Conservation (phyloP, 2,797 vertebrate species). For the Limnodromus scolopaceus region DNA sequence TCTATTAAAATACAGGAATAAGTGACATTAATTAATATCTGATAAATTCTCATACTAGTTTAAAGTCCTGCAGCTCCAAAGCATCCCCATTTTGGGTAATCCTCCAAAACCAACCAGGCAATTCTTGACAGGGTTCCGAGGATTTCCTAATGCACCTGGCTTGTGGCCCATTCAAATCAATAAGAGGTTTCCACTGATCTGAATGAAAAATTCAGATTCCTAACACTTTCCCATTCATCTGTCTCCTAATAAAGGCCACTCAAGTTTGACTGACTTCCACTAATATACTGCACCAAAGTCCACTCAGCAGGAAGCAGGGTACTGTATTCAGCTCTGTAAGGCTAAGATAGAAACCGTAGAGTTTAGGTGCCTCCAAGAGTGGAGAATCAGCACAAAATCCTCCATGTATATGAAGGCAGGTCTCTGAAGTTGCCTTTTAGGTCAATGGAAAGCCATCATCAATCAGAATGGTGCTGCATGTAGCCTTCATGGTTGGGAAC, state of each 20-base stretch:
- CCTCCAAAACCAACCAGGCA: background rate
- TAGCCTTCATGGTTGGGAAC: background rate
- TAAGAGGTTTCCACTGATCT: background rate
- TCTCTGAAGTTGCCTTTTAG: background rate
- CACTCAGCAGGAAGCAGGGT: background rate
- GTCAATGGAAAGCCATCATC: background rate
- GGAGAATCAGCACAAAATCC: background rate
- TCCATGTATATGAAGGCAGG: accelerated
- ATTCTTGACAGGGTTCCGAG: background rate
- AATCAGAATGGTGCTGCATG: background rate
- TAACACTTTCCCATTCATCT: background rate
- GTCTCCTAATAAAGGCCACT: background rate
- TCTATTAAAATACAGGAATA: background rate
- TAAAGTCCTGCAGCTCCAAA: background rate
- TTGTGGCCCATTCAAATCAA: background rate
- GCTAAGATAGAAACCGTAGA: background rate
- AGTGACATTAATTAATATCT: background rate
- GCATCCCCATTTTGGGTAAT: background rate
- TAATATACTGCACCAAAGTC: background rate
- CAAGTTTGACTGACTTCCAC: background rate
- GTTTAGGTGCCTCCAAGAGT: background rate
- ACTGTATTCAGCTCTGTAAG: background rate
- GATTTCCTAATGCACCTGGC: background rate
- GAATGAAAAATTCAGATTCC: background rate
- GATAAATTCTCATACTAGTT: background rate